Evolutionary conservation across 2,888 invertebrate genomes (phyloP), one percentile per base, ranked within the genome.

Genomic region (Dendrolimus houi): DNA sequence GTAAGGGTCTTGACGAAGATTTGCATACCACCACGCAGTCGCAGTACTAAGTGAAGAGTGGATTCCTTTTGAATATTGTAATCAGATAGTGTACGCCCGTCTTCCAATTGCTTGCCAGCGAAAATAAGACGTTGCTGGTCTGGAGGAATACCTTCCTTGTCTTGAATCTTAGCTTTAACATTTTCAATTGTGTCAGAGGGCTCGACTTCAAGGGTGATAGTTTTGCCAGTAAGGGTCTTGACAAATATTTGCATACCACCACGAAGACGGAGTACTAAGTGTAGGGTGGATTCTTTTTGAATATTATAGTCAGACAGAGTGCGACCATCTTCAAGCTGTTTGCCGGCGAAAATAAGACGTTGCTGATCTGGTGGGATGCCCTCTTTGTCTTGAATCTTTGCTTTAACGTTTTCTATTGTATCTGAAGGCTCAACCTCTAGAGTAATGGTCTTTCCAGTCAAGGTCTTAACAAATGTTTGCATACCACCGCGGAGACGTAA

Each of bases 161-260:
- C 73, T 0, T 73, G 73, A 0, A 73, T 73, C 58, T 73, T 73
- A 0, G 73, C 73, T 54, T 73, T 73, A 0, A 73, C 73, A 2
- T 73, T 73, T 42, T 73, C 73, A 0, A 73, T 73, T 1, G 73
- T 73, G 60, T 73, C 73, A 0, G 73, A 72, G 0, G 73, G 8
- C 9, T 73, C 73, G 0, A 73, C 73, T 7, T 73, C 73, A 0
- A 73, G 9, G 0, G 73, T 73, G 1, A 73, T 73, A 0, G 73
- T 73, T 2, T 73, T 73, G 0, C 73, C 73, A n/a, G 73, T 73
- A 12, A 73, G 8, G 0, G 74, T 72, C 1, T 74, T 73, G 0
- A 74, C 72, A 40, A 73, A 73, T 3, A 74, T 74, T 57, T 74
- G 74, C 72, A 74, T 74, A 58, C 74, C 74, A 53, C 74, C 74